Evolutionary conservation across 2,888 invertebrate genomes (phyloP).

Genomic region (Athetis lepigone): DNA sequence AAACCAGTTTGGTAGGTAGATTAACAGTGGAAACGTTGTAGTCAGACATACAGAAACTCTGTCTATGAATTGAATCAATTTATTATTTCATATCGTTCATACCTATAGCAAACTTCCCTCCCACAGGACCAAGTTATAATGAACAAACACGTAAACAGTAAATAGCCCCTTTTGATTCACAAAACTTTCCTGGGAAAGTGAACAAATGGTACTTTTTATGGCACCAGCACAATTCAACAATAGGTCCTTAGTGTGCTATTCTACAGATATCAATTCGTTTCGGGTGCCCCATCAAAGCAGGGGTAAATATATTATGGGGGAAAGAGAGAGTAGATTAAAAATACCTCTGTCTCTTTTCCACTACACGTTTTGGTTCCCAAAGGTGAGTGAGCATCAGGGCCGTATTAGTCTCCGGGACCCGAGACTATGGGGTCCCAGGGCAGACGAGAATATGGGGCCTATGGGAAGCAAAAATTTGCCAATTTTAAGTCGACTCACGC

Average conservation of each 20-base stretch:
- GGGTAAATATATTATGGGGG: slow-evolving; percentile 53
- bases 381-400: slow-evolving; percentile 54
- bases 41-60: too few relatives aligned
- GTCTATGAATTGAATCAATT: too few relatives aligned
- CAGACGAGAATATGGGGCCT: too few relatives aligned
- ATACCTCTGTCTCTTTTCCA: slow-evolving; percentile 19
- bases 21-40: too few relatives aligned
- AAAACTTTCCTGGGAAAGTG: slow-evolving; percentile 34
- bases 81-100: neutral
- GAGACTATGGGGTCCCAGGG: too few relatives aligned
- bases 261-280: slow-evolving; percentile 44
- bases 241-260: slow-evolving; percentile 43
- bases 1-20: too few relatives aligned
- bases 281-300: slow-evolving; percentile 28
- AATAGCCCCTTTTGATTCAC: slow-evolving; percentile 28
- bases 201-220: slow-evolving; percentile 38
- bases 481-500: too few relatives aligned
- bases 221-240: slow-evolving; percentile 27
- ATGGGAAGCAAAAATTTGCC: too few relatives aligned
- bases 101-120: too few relatives aligned
- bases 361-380: slow-evolving; percentile 55
- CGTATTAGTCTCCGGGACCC: too few relatives aligned
- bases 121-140: neutral
- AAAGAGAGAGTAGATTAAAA: slow-evolving; percentile 23
- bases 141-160: slow-evolving; percentile 21